A percentile compares a stretch with the other conserved stretches of the same genome.
These are phyloP conservation scores for Pristiophorus japonicus DNA, from an alignment of 2,113 vertebrate genomes.

Conservation along the genomic window DNA sequence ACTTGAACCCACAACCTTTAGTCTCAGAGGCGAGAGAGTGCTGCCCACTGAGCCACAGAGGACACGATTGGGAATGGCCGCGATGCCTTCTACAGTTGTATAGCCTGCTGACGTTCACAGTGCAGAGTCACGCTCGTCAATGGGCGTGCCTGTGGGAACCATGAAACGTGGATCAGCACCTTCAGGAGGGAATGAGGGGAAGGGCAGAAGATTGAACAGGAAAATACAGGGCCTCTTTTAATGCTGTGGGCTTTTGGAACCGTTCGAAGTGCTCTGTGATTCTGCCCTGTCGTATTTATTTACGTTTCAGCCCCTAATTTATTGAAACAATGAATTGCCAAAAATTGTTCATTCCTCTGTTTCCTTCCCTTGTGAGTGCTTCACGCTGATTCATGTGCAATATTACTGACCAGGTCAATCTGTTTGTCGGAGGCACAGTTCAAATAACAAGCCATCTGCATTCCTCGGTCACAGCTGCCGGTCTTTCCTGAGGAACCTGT, in stretches of 20 bases:
- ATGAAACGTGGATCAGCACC: not conserved
- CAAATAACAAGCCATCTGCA: slow-evolving; percentile 19
- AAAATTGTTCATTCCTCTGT: not conserved
- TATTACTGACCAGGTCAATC: not conserved
- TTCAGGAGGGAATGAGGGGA: not conserved
- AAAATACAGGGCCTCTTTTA: not conserved
- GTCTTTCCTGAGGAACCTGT: not conserved
- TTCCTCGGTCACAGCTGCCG: not conserved
- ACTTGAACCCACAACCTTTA: too few relatives aligned
- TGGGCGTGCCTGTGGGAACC: not conserved
- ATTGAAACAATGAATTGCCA: slow-evolving; percentile 1
- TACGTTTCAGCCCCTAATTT: not conserved
- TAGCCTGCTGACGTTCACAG: not conserved
- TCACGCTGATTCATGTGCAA: not conserved
- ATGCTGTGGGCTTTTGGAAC: not conserved
- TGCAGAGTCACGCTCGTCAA: not conserved
- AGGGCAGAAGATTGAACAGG: too few relatives aligned
- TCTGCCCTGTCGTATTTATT: not conserved
- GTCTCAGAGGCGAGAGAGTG: too few relatives aligned
- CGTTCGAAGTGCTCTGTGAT: not conserved
- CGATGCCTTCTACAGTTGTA: not conserved
- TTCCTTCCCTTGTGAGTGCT: not conserved
- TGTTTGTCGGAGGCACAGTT: not conserved
- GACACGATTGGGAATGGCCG: too few relatives aligned
- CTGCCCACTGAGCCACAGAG: too few relatives aligned